Evolutionary conservation across 2,113 vertebrate species (phyloP).

Genomic region (Thunnus maccoyii): DNA sequence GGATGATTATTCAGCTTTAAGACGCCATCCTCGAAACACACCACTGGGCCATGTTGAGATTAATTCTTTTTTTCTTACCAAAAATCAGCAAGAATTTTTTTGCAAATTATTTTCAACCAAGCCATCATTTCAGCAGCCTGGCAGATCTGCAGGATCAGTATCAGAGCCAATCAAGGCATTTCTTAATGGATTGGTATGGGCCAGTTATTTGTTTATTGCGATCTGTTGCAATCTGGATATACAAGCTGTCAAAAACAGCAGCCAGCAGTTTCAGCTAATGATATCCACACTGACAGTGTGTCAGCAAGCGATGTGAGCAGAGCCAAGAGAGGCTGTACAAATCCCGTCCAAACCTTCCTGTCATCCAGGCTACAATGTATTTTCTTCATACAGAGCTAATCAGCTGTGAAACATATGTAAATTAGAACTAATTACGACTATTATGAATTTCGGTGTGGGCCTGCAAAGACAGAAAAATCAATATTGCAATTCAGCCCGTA

Average conservation of each 20-base stretch:
- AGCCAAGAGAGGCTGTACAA: conserved; percentile 32
- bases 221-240: conserved; percentile 3
- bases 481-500: background rate
- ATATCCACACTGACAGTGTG: conserved; percentile 30
- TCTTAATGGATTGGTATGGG: background rate
- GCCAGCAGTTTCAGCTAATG: conserved; percentile 42
- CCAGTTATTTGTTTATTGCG: conserved; percentile 15
- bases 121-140: background rate
- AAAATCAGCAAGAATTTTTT: background rate
- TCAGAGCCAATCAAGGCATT: background rate
- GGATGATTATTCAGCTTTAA: too few species aligned
- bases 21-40: background rate
- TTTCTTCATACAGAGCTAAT: conserved; percentile 11
- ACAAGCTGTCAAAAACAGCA: conserved; percentile 50
- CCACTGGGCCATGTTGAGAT: background rate
- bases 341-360: conserved; percentile 20
- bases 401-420: conserved; percentile 12
- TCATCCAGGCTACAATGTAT: background rate
- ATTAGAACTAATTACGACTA: background rate
- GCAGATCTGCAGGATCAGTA: background rate
- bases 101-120: background rate
- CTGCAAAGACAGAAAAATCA: background rate
- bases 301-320: background rate
- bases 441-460: background rate
- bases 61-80: background rate